phyloP scores from a whole-genome alignment of 1,140 invertebrate species.

The Atta colombica region DNA sequence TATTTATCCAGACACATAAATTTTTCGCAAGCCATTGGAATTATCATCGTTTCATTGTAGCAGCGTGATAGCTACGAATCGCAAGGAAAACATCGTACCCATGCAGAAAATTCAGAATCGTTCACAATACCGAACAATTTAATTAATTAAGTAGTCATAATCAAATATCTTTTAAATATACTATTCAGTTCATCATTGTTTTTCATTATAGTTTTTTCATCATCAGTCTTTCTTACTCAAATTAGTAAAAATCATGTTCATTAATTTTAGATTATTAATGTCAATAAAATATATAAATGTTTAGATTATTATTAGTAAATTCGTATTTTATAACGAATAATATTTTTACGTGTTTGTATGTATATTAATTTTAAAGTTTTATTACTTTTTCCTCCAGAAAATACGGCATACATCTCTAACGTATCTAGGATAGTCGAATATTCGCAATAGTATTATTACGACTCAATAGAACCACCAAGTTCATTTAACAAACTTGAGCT shows the following conservation, averaged over 20 bases:
- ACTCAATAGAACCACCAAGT: constrained; percentile 30
- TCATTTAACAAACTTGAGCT: constrained; percentile 34
- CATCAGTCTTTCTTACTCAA: not conserved
- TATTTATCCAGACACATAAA: constrained; percentile 22
- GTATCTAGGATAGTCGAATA: constrained; percentile 19
- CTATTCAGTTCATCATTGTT: not conserved
- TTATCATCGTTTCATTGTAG: constrained; percentile 1
- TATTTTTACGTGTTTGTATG: not conserved
- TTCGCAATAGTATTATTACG: constrained; percentile 10
- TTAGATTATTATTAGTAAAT: not conserved
- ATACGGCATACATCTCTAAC: not conserved
- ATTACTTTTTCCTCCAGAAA: not conserved
- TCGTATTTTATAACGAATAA: not conserved
- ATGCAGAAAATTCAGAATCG: not conserved
- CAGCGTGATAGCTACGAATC: not conserved
- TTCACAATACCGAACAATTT: not conserved
- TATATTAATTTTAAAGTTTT: not conserved
- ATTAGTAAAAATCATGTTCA: not conserved
- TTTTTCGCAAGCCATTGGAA: constrained; percentile 19
- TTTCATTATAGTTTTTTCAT: no score
- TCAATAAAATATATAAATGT: not conserved
- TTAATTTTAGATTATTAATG: not conserved
- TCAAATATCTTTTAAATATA: not conserved
- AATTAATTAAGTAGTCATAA: constrained; percentile 2
- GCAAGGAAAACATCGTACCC: not conserved